A percentile compares a stretch with the other conserved stretches of the same genome.
Evolutionary conservation across 2,797 vertebrate genomes (phyloP).

Genomic region (Numenius phaeopus): DNA sequence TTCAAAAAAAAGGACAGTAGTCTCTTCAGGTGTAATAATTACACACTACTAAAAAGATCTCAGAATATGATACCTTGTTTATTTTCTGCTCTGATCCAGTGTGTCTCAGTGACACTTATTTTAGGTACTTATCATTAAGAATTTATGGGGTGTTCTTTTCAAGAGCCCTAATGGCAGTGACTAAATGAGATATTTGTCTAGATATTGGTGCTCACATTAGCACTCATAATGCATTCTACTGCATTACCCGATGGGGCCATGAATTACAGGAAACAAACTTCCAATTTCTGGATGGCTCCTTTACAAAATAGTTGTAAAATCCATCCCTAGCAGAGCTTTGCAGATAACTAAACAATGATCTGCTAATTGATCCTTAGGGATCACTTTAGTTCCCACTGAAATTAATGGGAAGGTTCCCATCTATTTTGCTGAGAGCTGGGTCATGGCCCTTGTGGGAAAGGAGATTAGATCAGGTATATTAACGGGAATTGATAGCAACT

Average conservation of each 20-base stretch:
- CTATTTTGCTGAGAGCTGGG: not conserved
- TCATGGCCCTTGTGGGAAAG: not conserved
- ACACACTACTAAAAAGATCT: not conserved
- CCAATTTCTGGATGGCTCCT: not conserved
- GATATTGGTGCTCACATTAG: not conserved
- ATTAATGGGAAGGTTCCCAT: not conserved
- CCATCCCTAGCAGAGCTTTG: not conserved
- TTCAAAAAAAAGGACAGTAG: not conserved
- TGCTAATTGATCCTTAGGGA: slow-evolving; percentile 9
- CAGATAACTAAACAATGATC: not conserved
- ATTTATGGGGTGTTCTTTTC: slow-evolving; percentile 28
- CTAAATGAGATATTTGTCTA: not conserved
- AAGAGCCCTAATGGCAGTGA: not conserved
- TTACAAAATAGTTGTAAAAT: slow-evolving; percentile 20
- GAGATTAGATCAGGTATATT: not conserved
- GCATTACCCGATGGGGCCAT: not conserved
- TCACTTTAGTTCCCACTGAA: not conserved
- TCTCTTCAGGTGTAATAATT: not conserved
- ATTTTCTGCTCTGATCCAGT: not conserved
- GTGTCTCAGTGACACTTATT: not conserved
- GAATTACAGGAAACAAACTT: slow-evolving; percentile 3
- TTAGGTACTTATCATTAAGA: slow-evolving; percentile 31
- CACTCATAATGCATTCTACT: not conserved
- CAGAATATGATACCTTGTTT: not conserved
- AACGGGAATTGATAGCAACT: not conserved